Percentiles rank a stretch among this genome's conserved stretches.
Evolutionary conservation across 2,888 invertebrate genomes (phyloP).

Genomic region (Subacronicta megacephala): DNA sequence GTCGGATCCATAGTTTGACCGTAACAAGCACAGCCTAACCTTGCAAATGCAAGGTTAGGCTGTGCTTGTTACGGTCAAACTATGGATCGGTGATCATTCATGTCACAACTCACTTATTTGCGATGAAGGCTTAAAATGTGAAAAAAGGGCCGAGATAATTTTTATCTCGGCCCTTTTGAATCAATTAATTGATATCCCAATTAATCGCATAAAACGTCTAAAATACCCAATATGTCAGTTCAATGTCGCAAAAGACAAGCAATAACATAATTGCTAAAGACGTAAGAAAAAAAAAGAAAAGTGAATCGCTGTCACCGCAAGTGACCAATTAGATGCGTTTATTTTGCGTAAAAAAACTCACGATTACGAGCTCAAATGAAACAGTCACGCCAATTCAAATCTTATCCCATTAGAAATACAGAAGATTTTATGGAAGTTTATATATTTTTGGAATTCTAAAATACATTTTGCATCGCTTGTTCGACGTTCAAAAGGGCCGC

Average conservation of each 20-base stretch:
- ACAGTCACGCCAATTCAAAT: constrained; percentile 15
- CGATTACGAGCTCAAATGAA: background rate
- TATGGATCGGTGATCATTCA: no score
- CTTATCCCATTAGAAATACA: background rate
- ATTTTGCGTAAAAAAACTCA: constrained; percentile 27
- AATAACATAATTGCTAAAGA: constrained; percentile 53
- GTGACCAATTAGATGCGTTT: constrained; percentile 55
- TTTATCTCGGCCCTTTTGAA: constrained; percentile 13
- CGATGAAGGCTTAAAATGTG: no score
- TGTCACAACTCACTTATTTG: no score
- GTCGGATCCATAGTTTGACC: no score
- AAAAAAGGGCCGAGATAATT: no score
- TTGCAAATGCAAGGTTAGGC: no score
- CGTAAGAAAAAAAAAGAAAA: constrained; percentile 43
- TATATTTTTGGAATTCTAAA: constrained; percentile 1
- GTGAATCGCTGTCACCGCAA: constrained; percentile 50
- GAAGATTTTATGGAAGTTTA: background rate
- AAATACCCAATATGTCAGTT: constrained; percentile 35
- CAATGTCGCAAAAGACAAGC: constrained; percentile 45
- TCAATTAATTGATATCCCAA: constrained; percentile 43
- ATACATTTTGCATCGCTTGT: constrained; percentile 20
- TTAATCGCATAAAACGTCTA: constrained; percentile 35
- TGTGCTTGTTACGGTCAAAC: no score
- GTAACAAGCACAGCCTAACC: no score
- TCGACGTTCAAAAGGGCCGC: constrained; percentile 53